phyloP scores from a whole-genome alignment of 2,797 vertebrate species.

The Hipposideros larvatus region DNA sequence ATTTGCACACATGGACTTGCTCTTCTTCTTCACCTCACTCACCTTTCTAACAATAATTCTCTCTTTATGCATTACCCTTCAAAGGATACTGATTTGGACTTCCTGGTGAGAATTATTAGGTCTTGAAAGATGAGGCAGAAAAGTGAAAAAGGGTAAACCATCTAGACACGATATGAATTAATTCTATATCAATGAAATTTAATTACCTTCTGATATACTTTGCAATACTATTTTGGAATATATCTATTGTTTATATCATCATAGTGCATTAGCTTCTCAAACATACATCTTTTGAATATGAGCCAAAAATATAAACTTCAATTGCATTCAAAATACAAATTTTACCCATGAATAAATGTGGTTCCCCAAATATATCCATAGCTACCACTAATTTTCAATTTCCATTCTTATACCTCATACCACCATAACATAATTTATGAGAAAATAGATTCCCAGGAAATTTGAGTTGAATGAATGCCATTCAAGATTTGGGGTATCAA shows the following conservation, averaged over 20 bases:
- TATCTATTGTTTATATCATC: neutral
- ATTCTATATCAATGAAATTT: neutral
- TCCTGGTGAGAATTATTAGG: neutral
- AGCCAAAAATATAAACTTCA: neutral
- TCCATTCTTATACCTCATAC: neutral
- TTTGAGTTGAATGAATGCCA: neutral
- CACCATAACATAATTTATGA: neutral
- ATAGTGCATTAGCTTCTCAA: neutral
- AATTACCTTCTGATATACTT: conserved; percentile 5
- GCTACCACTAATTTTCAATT: neutral
- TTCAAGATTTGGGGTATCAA: neutral
- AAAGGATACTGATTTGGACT: neutral
- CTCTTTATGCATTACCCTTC: neutral
- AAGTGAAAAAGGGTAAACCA: neutral
- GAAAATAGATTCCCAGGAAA: neutral
- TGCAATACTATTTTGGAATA: neutral
- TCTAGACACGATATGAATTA: neutral
- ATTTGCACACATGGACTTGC: neutral
- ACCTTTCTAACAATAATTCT: neutral
- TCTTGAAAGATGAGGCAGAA: neutral
- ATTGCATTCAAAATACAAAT: neutral
- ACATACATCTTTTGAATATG: neutral
- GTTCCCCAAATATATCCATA: neutral
- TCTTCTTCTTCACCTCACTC: conserved; percentile 9
- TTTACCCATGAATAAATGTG: neutral